These are phyloP conservation scores for Psittacula derbiana DNA, from an alignment of 2,797 vertebrate genomes.

Conservation along the genomic window DNA sequence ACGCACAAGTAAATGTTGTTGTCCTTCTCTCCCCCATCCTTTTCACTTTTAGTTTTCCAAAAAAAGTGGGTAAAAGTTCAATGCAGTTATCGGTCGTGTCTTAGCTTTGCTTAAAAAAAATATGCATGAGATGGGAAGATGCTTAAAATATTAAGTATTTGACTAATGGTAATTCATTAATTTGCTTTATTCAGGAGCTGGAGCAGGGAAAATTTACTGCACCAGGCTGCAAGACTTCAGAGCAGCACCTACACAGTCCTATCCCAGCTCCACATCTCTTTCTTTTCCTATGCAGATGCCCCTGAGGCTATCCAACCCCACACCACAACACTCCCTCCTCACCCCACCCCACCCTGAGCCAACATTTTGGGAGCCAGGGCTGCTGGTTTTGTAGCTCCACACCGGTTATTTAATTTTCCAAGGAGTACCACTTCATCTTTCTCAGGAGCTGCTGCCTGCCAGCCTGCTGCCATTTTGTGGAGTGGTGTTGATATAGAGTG, in stretches of 20 bases:
- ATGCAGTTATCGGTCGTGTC: neutral
- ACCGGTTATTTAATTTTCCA: slow-evolving; percentile 36
- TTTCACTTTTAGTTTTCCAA: neutral
- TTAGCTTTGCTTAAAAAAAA: neutral
- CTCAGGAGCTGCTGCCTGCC: slow-evolving; percentile 12
- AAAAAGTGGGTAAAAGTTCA: neutral
- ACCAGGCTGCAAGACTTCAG: neutral
- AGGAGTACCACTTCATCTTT: neutral
- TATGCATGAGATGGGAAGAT: neutral
- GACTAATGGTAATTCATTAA: neutral
- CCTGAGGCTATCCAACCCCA: neutral
- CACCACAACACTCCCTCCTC: neutral
- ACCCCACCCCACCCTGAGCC: neutral
- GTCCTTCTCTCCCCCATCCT: neutral
- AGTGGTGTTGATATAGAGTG: neutral
- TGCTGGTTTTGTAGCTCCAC: neutral
- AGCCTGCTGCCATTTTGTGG: slow-evolving; percentile 46
- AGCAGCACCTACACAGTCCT: neutral
- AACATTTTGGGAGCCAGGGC: neutral
- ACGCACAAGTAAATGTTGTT: neutral
- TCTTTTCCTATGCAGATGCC: neutral
- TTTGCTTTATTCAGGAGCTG: neutral
- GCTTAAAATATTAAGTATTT: neutral
- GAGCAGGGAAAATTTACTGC: neutral
- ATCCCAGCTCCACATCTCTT: neutral